Percentiles rank a stretch among this genome's conserved stretches.
Conservation (phyloP, 1,140 invertebrate genomes). For the Scaptodrosophila lebanonensis region DNA sequence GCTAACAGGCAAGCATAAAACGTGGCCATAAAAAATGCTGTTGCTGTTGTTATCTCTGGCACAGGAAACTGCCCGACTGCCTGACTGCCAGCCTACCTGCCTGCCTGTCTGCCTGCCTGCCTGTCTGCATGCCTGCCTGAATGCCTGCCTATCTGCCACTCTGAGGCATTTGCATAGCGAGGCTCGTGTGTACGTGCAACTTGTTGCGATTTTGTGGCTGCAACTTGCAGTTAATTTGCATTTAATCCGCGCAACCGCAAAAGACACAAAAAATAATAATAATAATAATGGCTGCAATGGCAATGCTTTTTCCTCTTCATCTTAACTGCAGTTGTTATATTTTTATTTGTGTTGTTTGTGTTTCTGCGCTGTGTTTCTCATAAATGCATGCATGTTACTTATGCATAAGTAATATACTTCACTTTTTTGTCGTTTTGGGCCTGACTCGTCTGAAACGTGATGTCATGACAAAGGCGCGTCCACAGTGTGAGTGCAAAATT, state of each 20-base stretch:
- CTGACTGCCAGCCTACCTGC: background rate
- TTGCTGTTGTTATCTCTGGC: constrained; percentile 64
- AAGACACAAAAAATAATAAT: constrained; percentile 4
- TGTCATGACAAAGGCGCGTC: constrained; percentile 51
- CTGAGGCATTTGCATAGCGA: constrained; percentile 53
- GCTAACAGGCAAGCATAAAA: background rate
- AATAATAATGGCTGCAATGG: constrained; percentile 25
- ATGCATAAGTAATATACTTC: constrained; percentile 21
- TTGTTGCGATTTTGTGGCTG: constrained; percentile 53
- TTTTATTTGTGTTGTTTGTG: constrained; percentile 16
- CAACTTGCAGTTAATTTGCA: constrained; percentile 69
- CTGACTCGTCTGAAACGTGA: constrained; percentile 39
- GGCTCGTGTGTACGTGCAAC: constrained; percentile 63
- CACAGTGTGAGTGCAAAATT: constrained; percentile 23
- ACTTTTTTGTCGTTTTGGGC: constrained; percentile 13
- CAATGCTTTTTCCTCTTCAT: constrained; percentile 47
- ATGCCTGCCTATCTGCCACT: constrained; percentile 18
- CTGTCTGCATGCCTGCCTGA: constrained; percentile 26
- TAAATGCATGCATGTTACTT: constrained; percentile 38
- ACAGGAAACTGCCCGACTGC: constrained; percentile 47
- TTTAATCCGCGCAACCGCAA: constrained; percentile 53
- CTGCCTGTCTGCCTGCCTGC: constrained; percentile 20
- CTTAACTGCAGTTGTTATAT: constrained; percentile 36
- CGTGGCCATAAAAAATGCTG: constrained; percentile 53
- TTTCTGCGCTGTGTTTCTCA: constrained; percentile 23